A percentile compares a stretch with the other conserved stretches of the same genome.
Evolutionary conservation across 2,113 vertebrate genomes (phyloP).

Genomic region (Alouatta palliata): DNA sequence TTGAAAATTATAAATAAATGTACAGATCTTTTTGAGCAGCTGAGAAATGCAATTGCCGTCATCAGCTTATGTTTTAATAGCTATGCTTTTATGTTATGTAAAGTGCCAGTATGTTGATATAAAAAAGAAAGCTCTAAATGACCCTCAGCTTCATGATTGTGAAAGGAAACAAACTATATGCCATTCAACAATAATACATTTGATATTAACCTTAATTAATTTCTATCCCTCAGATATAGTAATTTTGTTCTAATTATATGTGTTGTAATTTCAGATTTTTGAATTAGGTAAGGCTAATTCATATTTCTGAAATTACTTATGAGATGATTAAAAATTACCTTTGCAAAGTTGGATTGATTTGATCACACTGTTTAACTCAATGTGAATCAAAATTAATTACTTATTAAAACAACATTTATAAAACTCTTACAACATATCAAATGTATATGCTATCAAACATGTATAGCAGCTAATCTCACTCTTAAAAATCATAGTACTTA

Average conservation of each 20-base stretch:
- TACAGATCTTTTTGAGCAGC: not conserved
- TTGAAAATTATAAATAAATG: slow-evolving; percentile 56
- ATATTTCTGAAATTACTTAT: slow-evolving; percentile 9
- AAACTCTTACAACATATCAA: not conserved
- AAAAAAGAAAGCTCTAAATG: not conserved
- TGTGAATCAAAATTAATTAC: not conserved
- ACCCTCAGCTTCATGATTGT: not conserved
- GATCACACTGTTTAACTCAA: not conserved
- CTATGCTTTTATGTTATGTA: not conserved
- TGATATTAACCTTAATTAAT: slow-evolving; percentile 36
- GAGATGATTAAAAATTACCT: not conserved
- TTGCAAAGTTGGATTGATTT: not conserved
- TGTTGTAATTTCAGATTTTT: slow-evolving; percentile 11
- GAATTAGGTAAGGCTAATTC: slow-evolving; percentile 17
- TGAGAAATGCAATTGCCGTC: not conserved
- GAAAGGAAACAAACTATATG: not conserved
- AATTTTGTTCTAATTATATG: slow-evolving; percentile 18
- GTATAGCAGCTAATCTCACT: not conserved
- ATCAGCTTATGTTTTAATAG: not conserved
- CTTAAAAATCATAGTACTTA: not conserved
- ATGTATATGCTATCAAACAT: not conserved
- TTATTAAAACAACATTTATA: not conserved
- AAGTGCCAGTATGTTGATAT: not conserved
- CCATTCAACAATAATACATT: not conserved
- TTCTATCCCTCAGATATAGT: not conserved